These are phyloP conservation scores for Anodontia alba DNA, from an alignment of 2,888 invertebrate genomes.

Conservation along the genomic window DNA sequence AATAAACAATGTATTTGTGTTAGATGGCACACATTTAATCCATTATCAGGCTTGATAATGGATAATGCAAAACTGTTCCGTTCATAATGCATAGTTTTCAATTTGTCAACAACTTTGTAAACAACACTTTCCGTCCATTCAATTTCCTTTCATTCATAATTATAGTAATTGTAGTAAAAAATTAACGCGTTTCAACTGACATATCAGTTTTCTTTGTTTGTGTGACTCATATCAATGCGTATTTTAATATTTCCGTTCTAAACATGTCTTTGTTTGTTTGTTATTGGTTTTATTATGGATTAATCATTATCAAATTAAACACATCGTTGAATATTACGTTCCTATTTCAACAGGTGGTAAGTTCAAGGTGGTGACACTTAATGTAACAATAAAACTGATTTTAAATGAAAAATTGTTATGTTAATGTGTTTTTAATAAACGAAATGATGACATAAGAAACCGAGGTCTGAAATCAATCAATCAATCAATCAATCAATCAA, in stretches of 20 bases:
- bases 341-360: neutral
- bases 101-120: slow-evolving; percentile 3
- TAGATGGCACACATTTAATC: neutral
- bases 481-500: too few relatives aligned
- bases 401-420: too few relatives aligned
- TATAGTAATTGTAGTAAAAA: neutral
- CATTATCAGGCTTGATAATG: neutral
- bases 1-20: too few relatives aligned
- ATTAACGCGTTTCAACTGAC: neutral
- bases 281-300: neutral
- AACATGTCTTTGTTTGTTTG: too few relatives aligned
- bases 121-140: neutral
- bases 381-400: too few relatives aligned
- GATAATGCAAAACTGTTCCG: neutral
- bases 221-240: neutral
- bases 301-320: neutral
- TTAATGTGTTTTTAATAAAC: too few relatives aligned
- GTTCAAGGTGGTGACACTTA: neutral
- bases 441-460: too few relatives aligned
- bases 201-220: neutral
- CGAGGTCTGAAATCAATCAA: too few relatives aligned
- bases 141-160: slow-evolving; percentile 1
- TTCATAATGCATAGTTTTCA: neutral
- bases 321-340: neutral
- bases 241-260: neutral